A percentile compares a stretch with the other conserved stretches of the same genome.
Conservation (phyloP, 2,113 vertebrate genomes). For the Corydoras sp. region DNA sequence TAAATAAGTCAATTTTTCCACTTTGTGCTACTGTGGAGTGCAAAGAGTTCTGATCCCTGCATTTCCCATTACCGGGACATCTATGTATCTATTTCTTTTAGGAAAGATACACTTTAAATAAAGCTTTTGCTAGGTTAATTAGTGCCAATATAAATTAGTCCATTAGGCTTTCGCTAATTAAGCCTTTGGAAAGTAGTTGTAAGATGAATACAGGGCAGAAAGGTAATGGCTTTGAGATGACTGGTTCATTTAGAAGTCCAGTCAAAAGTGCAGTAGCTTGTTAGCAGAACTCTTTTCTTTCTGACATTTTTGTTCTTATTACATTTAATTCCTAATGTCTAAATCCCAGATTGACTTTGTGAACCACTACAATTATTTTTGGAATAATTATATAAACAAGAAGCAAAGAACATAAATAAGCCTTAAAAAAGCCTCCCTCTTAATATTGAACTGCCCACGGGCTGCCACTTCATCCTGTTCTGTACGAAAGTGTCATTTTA, state of each 20-base stretch:
- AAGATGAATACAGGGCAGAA: conserved; percentile 29
- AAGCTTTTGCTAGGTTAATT: conserved; percentile 33
- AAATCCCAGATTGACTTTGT: too few species aligned
- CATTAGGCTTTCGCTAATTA: conserved; percentile 22
- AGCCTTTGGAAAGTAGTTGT: conserved; percentile 30
- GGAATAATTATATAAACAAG: conserved; percentile 6
- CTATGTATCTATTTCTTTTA: too few species aligned
- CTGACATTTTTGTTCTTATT: too few species aligned
- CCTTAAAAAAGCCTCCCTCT: neutral
- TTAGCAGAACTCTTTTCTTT: neutral
- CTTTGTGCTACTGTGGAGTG: too few species aligned
- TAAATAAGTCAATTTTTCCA: conserved; percentile 30
- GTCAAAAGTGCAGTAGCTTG: neutral
- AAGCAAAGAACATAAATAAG: conserved; percentile 12
- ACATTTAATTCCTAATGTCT: too few species aligned
- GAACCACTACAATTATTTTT: neutral
- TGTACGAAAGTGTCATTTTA: conserved; percentile 29
- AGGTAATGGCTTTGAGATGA: conserved; percentile 16
- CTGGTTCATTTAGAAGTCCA: conserved; percentile 7
- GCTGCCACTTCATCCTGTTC: conserved; percentile 25
- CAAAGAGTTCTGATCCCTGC: too few species aligned
- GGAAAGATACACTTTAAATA: too few species aligned
- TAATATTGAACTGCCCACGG: conserved; percentile 23
- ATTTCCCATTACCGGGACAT: too few species aligned
- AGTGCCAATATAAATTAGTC: conserved; percentile 51